Percentiles rank a stretch among this genome's conserved stretches.
phyloP scores from a whole-genome alignment of 2,797 vertebrate genomes.

The Gymnoscopelus microlampas region DNA sequence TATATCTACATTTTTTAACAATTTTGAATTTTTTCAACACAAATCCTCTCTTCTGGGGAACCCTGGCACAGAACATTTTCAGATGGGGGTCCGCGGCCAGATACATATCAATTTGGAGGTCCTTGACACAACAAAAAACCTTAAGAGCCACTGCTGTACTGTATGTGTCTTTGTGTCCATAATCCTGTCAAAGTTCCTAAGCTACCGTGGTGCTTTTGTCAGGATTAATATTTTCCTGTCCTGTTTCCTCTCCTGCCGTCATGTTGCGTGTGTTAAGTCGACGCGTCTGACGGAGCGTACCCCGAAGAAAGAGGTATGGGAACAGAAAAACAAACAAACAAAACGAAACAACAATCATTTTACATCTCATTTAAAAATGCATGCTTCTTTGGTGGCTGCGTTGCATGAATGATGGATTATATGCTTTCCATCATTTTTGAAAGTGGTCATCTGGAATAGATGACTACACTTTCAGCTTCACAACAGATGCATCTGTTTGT shows the following conservation, averaged over 20 bases:
- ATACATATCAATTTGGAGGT: no score
- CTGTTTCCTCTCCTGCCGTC: slow-evolving; percentile 75
- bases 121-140: no score
- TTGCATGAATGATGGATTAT: slow-evolving; percentile 61
- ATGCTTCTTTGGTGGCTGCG: slow-evolving; percentile 64
- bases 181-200: slow-evolving; percentile 75
- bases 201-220: slow-evolving; percentile 71
- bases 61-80: no score
- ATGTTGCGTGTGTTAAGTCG: slow-evolving; percentile 73
- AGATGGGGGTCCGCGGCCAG: no score
- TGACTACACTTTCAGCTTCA: slow-evolving; percentile 67
- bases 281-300: slow-evolving; percentile 70
- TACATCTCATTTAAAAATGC: slow-evolving; percentile 55
- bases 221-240: slow-evolving; percentile 78
- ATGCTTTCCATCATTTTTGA: slow-evolving; percentile 57
- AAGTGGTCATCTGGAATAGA: slow-evolving; percentile 58
- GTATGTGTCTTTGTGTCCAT: slow-evolving; percentile 59
- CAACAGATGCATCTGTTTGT: slow-evolving; percentile 63
- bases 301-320: slow-evolving; percentile 78
- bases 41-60: no score
- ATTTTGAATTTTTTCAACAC: no score
- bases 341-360: slow-evolving; percentile 46
- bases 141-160: neutral
- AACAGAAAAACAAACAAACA: slow-evolving; percentile 22
- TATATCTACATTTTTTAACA: no score